Base-by-base conservation (phyloP, 2,888 invertebrate genomes). In the Sphecodes monilicornis region DNA sequence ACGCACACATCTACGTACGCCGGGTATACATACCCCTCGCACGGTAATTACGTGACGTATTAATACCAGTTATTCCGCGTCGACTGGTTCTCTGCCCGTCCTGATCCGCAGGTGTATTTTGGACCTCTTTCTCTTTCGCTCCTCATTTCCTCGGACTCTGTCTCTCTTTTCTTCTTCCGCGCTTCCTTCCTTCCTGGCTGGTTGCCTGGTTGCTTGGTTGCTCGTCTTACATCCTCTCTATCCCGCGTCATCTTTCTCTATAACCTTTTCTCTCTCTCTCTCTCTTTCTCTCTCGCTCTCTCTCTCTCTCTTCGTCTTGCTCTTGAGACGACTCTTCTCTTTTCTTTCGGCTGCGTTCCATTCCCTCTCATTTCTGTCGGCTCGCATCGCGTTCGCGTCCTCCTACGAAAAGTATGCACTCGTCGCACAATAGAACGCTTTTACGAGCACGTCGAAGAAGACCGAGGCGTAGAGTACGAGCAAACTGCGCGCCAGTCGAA, bases 21-120 rank as follows among this genome's bases (percentile, higher is more conserved):
- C 43, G 39, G 41, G 29, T 29, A 60, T 32, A 50, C 87, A 82
- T 80, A 76, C 76, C 83, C 84, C 90, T 88, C 90, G 89, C 91
- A 91, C 91, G 92, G 92, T 93, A 93, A 93, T 93, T 93, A 93
- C 93, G 92, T 92, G 93, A 93, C 92, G 93, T 93, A 93, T 93
- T 93, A 93, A 93, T 93, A 93, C 92, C 93, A 93, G 93, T 93
- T 93, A 93, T 93, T 93, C 92, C 90, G 89, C 92, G 91, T 91
- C 90, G 92, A 92, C 93, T 92, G 92, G 92, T 92, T 92, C 90
- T 92, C 86, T 88, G 86, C 79, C 83, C 89, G 89, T 89, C 91
- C 89, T 92, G 91, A 92, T 92, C 89, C 90, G 91, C 93, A 93
- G 93, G 93, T 93, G 93, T 90, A 93, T 93, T 90, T 91, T 87